A percentile compares a stretch with the other conserved stretches of the same genome.
phyloP scores from a whole-genome alignment of 2,888 invertebrate genomes.

The Amphipyra berbera region DNA sequence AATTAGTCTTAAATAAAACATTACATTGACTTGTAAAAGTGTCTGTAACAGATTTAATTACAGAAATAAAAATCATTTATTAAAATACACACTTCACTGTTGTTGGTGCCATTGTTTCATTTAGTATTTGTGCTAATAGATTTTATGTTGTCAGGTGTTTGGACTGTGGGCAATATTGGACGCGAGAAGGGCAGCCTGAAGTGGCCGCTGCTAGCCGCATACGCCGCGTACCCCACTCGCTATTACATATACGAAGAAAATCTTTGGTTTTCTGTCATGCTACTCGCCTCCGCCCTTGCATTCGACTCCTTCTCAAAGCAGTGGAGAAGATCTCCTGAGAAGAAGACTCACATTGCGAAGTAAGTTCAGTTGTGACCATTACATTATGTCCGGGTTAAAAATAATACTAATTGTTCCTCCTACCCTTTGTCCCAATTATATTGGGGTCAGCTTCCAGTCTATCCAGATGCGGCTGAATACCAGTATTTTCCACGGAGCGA shows the following conservation, averaged over 20 bases:
- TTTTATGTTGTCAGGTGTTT: slow-evolving; percentile 91
- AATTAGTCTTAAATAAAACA: too few species aligned
- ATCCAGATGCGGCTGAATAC: too few species aligned
- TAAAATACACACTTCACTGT: too few species aligned
- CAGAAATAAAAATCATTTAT: too few species aligned
- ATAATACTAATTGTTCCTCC: too few species aligned
- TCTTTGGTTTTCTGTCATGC: slow-evolving; percentile 92
- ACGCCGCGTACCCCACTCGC: slow-evolving; percentile 91
- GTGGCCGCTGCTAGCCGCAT: slow-evolving; percentile 92
- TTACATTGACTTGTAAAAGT: too few species aligned
- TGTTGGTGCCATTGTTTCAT: too few species aligned
- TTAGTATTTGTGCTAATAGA: neutral
- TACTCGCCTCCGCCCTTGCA: slow-evolving; percentile 91
- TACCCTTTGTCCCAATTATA: too few species aligned
- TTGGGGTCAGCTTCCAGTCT: too few species aligned
- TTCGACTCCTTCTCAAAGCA: slow-evolving; percentile 94
- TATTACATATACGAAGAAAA: slow-evolving; percentile 94
- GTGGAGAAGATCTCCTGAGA: slow-evolving; percentile 92
- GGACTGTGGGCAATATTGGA: slow-evolving; percentile 97
- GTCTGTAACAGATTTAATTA: too few species aligned
- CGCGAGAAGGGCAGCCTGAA: slow-evolving; percentile 93
- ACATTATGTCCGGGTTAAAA: neutral
- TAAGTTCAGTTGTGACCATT: slow-evolving; percentile 52
- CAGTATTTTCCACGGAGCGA: too few species aligned
- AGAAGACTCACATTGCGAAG: slow-evolving; percentile 72